Base-by-base conservation (phyloP, 2,113 vertebrate species). In the Microtus richardsoni region DNA sequence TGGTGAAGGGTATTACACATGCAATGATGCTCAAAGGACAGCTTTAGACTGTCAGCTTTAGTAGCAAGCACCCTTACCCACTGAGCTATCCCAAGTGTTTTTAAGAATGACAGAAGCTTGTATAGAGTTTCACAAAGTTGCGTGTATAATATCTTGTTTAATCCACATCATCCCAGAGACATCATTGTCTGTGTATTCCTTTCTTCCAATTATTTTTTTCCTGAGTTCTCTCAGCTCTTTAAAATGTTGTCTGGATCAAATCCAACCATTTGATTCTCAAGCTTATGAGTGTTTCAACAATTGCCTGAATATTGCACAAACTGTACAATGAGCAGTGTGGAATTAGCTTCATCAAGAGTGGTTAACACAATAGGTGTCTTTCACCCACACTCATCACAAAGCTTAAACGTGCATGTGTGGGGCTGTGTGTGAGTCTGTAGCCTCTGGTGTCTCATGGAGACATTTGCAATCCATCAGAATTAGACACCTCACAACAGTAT, bases 401-500 rank as follows among this genome's bases (percentile, higher is more conserved):
- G 93, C 91, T 96, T 83, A 89, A 47, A 93, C 33, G 90, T 71
- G 86, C 62, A 68, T 39, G 91, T 97, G 97, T 93, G 62, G 94
- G 24, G 77, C 47, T 94, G 94, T 89, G 95, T 97, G 96, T 97
- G 94, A 97, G 94, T 92, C 88, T 93, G 94, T 97, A 87, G 96
- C 97, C 97, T 96, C 97, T 97, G 97, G 97, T 97, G 90, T 64
- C 92, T 96, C 22, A n/a, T 79, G 22, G 73, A 93, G 88, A 96
- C 82, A 73, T 88, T 96, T 90, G 84, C 95, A 94, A 95, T 89
- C 94, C 87, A 74, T 83, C 1, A 3, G 58, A 95, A 94, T 93
- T 94, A 96, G 73, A 97, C 97, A 97, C 96, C 85, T 97, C 44
- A 0, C 88, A 89, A 97, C n/a, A 89, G 80, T 94, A 92, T 89